These are phyloP conservation scores for Leptopilina myrica DNA, from an alignment of 2,888 invertebrate genomes.

Conservation along the genomic window DNA sequence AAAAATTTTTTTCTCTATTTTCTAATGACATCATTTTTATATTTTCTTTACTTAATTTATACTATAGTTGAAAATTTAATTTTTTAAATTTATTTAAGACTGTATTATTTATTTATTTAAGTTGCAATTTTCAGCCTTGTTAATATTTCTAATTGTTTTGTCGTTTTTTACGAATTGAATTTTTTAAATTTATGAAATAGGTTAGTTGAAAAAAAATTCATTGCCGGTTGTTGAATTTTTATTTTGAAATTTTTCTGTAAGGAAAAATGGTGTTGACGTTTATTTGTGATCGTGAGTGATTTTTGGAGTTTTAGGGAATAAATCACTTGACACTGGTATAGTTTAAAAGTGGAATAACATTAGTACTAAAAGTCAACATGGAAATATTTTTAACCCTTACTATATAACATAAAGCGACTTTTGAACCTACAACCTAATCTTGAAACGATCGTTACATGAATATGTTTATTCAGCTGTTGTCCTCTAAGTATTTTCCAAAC, in stretches of 20 bases:
- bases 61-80: too few species aligned
- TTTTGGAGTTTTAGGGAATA: neutral
- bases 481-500: slow-evolving; percentile 4
- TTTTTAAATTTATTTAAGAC: too few species aligned
- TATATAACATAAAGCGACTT: neutral
- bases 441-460: slow-evolving; percentile 3
- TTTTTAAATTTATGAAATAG: neutral
- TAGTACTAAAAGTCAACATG: slow-evolving; percentile 2
- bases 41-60: neutral
- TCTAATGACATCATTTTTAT: neutral
- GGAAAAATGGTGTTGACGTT: neutral
- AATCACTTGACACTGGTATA: neutral
- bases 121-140: too few species aligned
- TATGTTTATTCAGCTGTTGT: slow-evolving; percentile 27
- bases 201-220: neutral
- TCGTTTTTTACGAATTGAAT: neutral
- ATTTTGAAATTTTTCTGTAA: neutral
- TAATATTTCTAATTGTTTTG: too few species aligned
- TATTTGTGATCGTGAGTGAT: too few species aligned
- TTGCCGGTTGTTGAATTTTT: neutral
- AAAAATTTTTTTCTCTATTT: neutral
- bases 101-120: too few species aligned
- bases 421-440: neutral
- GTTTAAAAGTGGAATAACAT: slow-evolving; percentile 5
- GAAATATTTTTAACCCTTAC: slow-evolving; percentile 34